phyloP scores from a whole-genome alignment of 1,140 invertebrate species.

The Lamellibrachia luymesi region DNA sequence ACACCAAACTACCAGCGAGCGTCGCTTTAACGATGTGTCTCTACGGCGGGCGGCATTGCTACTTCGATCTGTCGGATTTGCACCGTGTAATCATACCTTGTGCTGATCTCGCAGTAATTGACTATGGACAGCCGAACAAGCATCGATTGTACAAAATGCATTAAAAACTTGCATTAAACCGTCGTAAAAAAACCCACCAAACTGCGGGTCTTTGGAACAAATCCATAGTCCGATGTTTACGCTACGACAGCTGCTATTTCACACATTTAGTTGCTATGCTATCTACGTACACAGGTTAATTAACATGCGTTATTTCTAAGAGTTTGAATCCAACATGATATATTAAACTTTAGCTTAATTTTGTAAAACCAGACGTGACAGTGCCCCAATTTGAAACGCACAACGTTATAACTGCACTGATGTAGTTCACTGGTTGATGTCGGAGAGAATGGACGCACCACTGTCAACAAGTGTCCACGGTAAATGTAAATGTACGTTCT shows the following conservation, averaged over 20 bases:
- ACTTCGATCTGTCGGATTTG: neutral
- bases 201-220: neutral
- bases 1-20: neutral
- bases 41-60: neutral
- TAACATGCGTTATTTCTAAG: too few species aligned
- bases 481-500: too few species aligned
- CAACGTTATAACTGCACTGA: too few species aligned
- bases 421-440: too few species aligned
- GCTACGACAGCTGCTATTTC: neutral
- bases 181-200: neutral
- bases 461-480: too few species aligned
- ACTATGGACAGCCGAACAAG: neutral
- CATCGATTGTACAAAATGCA: neutral
- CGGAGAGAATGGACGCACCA: too few species aligned
- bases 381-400: too few species aligned
- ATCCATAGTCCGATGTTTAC: neutral
- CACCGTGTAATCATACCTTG: neutral
- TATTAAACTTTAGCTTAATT: too few species aligned
- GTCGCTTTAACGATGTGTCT: neutral
- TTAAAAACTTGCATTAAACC: neutral
- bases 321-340: too few species aligned
- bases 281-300: too few species aligned
- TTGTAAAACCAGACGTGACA: too few species aligned
- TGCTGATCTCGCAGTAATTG: neutral
- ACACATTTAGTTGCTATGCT: neutral